Percentiles rank a stretch among this genome's conserved stretches.
phyloP scores from a whole-genome alignment of 2,797 vertebrate species.

The Lepus oiostolus region DNA sequence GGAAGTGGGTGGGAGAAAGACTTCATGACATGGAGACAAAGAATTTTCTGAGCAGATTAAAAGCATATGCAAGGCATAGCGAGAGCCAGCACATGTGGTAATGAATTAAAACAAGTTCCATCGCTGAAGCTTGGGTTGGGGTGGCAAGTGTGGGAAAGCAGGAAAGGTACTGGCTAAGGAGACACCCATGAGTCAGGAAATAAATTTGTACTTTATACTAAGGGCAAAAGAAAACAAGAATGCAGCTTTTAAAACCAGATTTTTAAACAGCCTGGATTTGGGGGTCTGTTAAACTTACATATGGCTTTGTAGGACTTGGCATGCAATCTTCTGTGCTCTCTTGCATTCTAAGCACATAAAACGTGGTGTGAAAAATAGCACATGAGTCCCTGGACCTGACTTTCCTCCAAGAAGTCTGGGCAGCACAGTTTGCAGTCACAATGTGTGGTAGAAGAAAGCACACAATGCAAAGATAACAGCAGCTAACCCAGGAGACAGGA shows the following conservation, averaged over 20 bases:
- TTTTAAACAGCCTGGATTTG: conserved; percentile 13
- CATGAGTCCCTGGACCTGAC: conserved; percentile 59
- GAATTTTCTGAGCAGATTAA: conserved; percentile 3
- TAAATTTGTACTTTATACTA: not conserved
- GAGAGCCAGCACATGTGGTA: not conserved
- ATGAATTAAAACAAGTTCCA: not conserved
- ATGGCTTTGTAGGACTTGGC: not conserved
- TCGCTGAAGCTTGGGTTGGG: no score
- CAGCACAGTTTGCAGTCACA: not conserved
- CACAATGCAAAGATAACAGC: fast-evolving
- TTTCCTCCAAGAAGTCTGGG: conserved; percentile 77
- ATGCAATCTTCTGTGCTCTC: not conserved
- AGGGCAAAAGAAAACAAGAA: not conserved
- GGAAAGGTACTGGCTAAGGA: not conserved
- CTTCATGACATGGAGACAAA: not conserved
- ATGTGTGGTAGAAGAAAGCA: conserved; percentile 50
- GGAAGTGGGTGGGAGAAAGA: not conserved
- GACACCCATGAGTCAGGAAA: not conserved
- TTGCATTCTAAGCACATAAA: not conserved
- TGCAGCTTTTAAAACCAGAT: not conserved
- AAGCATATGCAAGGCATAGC: not conserved
- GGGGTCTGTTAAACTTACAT: not conserved
- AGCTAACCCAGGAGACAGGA: not conserved
- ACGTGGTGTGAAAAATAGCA: conserved; percentile 53
- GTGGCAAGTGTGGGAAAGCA: not conserved